Evolutionary conservation across 2,888 invertebrate species (phyloP), one percentile per base, ranked within the genome.

Genomic region (Choristoneura rosaceana): DNA sequence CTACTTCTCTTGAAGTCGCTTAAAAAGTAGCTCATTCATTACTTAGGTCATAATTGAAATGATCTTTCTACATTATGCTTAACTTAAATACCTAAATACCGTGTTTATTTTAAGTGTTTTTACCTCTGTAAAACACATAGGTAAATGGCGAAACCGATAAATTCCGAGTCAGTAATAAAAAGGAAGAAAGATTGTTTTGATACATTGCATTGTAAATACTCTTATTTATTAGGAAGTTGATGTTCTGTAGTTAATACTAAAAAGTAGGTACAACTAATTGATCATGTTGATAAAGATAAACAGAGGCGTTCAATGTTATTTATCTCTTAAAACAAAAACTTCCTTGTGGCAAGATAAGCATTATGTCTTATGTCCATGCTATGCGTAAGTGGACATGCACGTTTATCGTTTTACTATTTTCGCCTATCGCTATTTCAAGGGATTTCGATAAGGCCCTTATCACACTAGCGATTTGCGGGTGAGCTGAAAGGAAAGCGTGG

Each of bases 251-350:
- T 10, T 50, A 50, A 7, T 17, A 52, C 25, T 17, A 52, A 3
- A 17, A 52, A 15, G 2, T 25, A 25, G 25, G 25, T 52, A 52
- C 50, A n/a, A 47, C n/a, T 14, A 52, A 52, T 55, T 3, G 55
- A 55, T 55, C 10, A 55, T 55, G 25, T 55, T 25, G 25, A 55
- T 17, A 55, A 25, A 25, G 55, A 55, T 55, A 55, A 12, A 25
- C 55, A 55, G 25, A 50, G 15, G 25, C 55, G 25, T 55, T 38
- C 34, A 59, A 59, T n/a, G 33, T 34, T 59, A 9, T 59, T 34
- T 59, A n/a, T 59, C 34, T 55, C 38, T 65, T 34, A 52, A 65
- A 65, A 65, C 52, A 52, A 50, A 34, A 41, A 65, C 64, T 65
- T 65, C 64, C 41, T 64, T 38, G 52, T 65, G 52, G 34, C 34